phyloP scores from a whole-genome alignment of 2,797 vertebrate genomes.

The Natrix natrix region DNA sequence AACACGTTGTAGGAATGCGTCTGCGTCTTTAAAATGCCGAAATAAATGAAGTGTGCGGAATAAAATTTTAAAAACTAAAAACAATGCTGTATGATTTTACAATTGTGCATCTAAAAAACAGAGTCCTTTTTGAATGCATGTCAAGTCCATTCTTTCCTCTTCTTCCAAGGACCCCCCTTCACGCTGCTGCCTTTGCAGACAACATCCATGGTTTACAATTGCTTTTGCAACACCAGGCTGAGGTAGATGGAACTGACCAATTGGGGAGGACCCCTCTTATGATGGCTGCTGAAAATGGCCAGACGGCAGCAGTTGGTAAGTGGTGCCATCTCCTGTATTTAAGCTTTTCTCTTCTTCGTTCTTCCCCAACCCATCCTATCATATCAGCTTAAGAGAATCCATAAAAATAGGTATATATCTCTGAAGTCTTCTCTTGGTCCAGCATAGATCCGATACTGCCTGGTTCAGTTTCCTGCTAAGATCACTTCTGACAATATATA shows the following conservation, averaged over 20 bases:
- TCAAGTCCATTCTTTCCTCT: neutral
- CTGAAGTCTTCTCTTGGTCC: neutral
- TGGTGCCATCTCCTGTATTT: neutral
- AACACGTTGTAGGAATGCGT: neutral
- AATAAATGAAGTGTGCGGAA: neutral
- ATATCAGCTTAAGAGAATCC: too few species aligned
- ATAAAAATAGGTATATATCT: neutral
- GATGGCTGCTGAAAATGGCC: conserved; percentile 90
- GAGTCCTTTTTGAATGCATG: too few species aligned
- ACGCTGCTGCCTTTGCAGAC: conserved; percentile 93
- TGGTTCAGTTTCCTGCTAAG: neutral
- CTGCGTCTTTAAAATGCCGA: neutral
- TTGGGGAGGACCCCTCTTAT: conserved; percentile 89
- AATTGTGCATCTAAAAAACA: neutral
- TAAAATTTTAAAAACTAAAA: neutral
- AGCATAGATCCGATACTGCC: too few species aligned
- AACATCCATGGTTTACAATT: conserved; percentile 89
- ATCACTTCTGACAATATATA: neutral
- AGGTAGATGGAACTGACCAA: conserved; percentile 87
- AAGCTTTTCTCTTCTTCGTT: too few species aligned
- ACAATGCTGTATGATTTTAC: neutral
- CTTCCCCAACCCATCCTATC: too few species aligned
- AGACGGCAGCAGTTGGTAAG: conserved; percentile 89
- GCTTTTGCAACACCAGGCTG: conserved; percentile 86
- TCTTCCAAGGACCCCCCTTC: conserved; percentile 85